Evolutionary conservation across 2,888 invertebrate species (phyloP), one percentile per base, ranked within the genome.

Genomic region (Chrysopilus asiliformis): DNA sequence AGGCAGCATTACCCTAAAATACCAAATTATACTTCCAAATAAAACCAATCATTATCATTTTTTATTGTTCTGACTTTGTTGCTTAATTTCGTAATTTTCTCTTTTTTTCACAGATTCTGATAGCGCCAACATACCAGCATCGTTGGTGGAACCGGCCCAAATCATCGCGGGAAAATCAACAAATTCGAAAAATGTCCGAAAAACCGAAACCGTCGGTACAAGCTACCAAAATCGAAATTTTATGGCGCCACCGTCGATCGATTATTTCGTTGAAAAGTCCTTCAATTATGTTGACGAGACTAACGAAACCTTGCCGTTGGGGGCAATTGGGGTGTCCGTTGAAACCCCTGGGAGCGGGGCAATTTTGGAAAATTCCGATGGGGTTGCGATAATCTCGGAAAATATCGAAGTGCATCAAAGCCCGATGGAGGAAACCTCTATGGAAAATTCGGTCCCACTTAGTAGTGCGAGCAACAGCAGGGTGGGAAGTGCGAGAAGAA

Each of bases 201-300:
- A n/a, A n/a, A n/a, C n/a, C n/a, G n/a, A n/a, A n/a, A n/a, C n/a
- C n/a, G n/a, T n/a, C n/a, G n/a, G n/a, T n/a, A n/a, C n/a, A n/a
- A n/a, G n/a, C n/a, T n/a, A n/a, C n/a, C n/a, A n/a, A n/a, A n/a
- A n/a, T n/a, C n/a, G n/a, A n/a, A n/a, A n/a, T n/a, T n/a, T n/a
- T n/a, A n/a, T n/a, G n/a, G n/a, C 35, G 22, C 34, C 40, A 25
- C 40, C 43, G 20, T 43, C 43, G 12, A 43, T 43, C 30, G 43
- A 43, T 40, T 43, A 40, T 32, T 38, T 40, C n/a, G 36, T 40
- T 10, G 40, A 43, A 32, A 42, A 42, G 32, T 36, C 42, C 18
- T 33, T 31, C 35, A 38, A 39, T 38, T 40, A 38, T 28, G 16
- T 40, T 27, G 34, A 39, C 29, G 38, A 29, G 30, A 33, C 33